Evolutionary conservation across 2,888 invertebrate genomes (phyloP), one percentile per base, ranked within the genome.

Genomic region (Agrotis ipsilon): DNA sequence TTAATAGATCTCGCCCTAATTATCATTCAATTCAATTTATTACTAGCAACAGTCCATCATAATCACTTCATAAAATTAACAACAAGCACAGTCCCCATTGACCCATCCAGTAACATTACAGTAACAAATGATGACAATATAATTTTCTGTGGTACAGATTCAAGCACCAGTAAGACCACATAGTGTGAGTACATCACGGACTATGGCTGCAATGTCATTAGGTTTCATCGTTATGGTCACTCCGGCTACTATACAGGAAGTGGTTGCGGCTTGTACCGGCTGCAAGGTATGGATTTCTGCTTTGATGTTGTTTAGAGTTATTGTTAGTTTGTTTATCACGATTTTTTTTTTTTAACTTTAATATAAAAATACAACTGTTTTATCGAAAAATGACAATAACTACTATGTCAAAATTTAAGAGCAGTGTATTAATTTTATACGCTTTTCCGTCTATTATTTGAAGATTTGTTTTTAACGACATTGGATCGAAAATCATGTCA

Each of bases 141-240:
- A n/a, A 62, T 61, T 73, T 70, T 72, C 24, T 55, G 46, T 1
- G 58, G 24, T 48, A 67, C 72, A 94, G 91, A 93, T 95, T 55
- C 96, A 92, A 84, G 90, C 92, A 5, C 94, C 94, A 51, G 97
- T 97, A 11, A 86, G 98, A 86, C 97, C 98, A 68, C 97, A 98
- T 87, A 98, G 98, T 88, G 98, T 98, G 61, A 97, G 97, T 82
- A 98, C 98, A 19, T 98, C 98, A 52, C 96, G 98, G 86, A 98
- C 98, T 78, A 98, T 98, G 98, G 98, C 98, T 0, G 98, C 98
- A 63, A 98, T 98, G 97, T 98, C 98, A 74, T 96, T 98, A 88
- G 98, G 98, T 71, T 98, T 98, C 96, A 98, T 98, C 90, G 98
- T 98, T 72, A 97, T 98, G 97, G 98, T 98, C 82, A 98, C 98